phyloP scores from a whole-genome alignment of 2,797 vertebrate species.

The Natrix natrix region DNA sequence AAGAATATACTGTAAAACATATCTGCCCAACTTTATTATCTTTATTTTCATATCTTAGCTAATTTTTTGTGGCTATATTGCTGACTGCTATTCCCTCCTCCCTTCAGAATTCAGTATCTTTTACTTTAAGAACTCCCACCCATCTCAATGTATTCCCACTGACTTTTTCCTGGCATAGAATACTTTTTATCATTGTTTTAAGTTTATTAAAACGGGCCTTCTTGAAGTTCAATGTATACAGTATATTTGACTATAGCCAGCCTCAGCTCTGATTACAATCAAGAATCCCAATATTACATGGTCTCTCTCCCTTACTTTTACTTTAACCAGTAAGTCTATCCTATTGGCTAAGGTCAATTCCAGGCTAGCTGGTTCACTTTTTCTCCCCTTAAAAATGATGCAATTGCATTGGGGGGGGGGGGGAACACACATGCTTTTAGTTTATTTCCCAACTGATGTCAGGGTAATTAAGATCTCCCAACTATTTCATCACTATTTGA shows the following conservation, averaged over 20 bases:
- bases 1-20: not conserved
- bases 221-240: not conserved
- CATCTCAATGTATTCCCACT: not conserved
- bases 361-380: not conserved
- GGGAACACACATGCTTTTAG: not conserved
- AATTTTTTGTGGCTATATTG: not conserved
- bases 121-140: not conserved
- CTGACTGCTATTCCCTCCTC: not conserved
- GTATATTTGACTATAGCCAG: not conserved
- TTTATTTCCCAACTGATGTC: not conserved
- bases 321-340: not conserved
- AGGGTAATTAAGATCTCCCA: not conserved
- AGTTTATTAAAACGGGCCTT: not conserved
- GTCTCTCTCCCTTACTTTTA: not conserved
- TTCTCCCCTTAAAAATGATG: not conserved
- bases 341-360: not conserved
- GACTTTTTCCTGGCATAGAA: not conserved
- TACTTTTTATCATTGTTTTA: not conserved
- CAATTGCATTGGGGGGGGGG: not conserved
- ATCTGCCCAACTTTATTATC: not conserved
- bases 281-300: not conserved
- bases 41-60: not conserved
- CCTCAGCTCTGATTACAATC: not conserved
- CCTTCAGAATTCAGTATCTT: not conserved
- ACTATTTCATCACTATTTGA: not conserved